Conservation (phyloP, 2,888 invertebrate genomes). For the Prostheceraeus crozeri region DNA sequence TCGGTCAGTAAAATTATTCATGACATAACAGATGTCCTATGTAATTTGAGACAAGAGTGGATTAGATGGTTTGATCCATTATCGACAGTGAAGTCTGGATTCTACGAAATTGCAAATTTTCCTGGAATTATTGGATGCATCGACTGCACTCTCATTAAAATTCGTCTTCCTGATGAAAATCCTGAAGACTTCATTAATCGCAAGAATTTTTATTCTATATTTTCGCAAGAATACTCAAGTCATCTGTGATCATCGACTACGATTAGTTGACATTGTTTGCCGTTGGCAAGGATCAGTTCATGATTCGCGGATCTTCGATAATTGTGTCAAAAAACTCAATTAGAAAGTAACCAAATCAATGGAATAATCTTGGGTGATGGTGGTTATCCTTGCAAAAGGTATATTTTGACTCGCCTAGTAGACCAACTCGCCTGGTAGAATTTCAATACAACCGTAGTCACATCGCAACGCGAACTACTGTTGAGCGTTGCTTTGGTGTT, state of each 20-base stretch:
- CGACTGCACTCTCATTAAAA: slow-evolving; percentile 17
- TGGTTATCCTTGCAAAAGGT: too few relatives aligned
- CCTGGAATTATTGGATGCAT: slow-evolving; percentile 15
- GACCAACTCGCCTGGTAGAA: too few relatives aligned
- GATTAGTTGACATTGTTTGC: too few relatives aligned
- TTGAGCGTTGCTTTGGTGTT: too few relatives aligned
- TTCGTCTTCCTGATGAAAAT: slow-evolving; percentile 9
- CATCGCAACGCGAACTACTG: too few relatives aligned
- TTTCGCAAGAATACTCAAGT: slow-evolving; percentile 24
- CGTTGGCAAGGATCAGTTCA: too few relatives aligned
- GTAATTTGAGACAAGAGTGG: slow-evolving; percentile 7
- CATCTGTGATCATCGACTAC: slow-evolving; percentile 6
- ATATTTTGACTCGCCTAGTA: too few relatives aligned
- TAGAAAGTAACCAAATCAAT: too few relatives aligned
- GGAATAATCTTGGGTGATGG: too few relatives aligned
- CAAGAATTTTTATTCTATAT: slow-evolving; percentile 6
- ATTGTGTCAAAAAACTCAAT: too few relatives aligned
- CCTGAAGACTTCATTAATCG: slow-evolving; percentile 14
- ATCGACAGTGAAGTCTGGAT: neutral
- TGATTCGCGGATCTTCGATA: too few relatives aligned
- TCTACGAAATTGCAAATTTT: slow-evolving; percentile 17
- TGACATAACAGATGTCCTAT: slow-evolving; percentile 5
- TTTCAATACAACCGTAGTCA: too few relatives aligned
- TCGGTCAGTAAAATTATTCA: slow-evolving; percentile 19
- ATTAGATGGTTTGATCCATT: slow-evolving; percentile 18